Evolutionary conservation across 1,140 invertebrate genomes (phyloP).

Genomic region (Alviniconcha marisindica): DNA sequence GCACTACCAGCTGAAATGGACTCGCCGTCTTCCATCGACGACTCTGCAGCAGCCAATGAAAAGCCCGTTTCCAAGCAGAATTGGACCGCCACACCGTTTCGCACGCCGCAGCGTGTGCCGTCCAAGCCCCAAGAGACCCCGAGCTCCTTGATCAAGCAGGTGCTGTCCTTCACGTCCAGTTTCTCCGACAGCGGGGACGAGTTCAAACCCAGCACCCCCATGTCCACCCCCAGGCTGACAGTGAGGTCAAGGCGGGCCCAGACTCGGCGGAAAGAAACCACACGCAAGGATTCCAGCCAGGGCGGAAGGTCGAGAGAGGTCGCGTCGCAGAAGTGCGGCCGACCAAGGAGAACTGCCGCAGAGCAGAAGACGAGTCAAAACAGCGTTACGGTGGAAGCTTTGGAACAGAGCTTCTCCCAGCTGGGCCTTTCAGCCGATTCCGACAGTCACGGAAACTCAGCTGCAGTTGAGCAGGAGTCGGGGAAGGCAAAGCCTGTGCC

Average conservation of each 20-base stretch:
- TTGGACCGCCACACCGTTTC: too few species aligned
- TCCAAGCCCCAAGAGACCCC: not conserved
- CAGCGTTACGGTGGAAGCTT: not conserved
- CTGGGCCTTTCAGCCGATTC: not conserved
- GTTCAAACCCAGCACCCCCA: not conserved
- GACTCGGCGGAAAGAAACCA: too few species aligned
- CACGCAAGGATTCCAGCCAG: too few species aligned
- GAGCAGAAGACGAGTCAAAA: not conserved
- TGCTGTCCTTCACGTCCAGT: not conserved
- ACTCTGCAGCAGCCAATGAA: too few species aligned
- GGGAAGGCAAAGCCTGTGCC: too few species aligned
- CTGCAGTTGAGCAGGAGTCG: too few species aligned
- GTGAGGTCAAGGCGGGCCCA: not conserved
- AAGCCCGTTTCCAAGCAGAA: too few species aligned
- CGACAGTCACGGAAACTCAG: not conserved
- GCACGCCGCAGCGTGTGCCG: not conserved
- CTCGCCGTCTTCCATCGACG: too few species aligned
- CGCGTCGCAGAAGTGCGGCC: too few species aligned
- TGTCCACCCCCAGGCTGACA: not conserved
- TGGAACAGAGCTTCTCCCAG: not conserved
- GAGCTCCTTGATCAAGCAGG: not conserved
- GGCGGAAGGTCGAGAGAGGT: not conserved
- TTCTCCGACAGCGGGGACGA: not conserved
- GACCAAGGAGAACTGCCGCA: not conserved
- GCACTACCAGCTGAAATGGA: too few species aligned